phyloP scores from a whole-genome alignment of 2,797 vertebrate species.

The Coregonus ussuriensis region DNA sequence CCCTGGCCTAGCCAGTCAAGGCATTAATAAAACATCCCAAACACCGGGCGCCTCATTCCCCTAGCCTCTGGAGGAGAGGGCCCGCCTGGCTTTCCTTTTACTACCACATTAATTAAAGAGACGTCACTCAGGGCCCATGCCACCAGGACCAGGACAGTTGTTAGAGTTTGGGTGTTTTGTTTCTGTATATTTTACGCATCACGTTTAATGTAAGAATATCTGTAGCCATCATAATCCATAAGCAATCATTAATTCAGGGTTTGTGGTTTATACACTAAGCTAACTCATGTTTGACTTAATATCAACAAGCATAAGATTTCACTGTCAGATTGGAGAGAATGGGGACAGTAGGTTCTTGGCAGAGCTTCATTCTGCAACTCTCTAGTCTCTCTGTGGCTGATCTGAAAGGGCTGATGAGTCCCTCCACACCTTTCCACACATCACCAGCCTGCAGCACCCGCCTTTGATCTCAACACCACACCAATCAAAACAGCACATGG shows the following conservation, averaged over 20 bases:
- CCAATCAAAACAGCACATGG: conserved; percentile 56
- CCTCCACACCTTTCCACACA: conserved; percentile 33
- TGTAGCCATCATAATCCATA: neutral
- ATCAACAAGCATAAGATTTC: neutral
- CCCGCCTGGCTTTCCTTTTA: conserved; percentile 71
- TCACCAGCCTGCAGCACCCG: conserved; percentile 42
- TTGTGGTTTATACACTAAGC: neutral
- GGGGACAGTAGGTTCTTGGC: conserved; percentile 1
- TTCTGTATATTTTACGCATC: neutral
- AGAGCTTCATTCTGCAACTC: conserved; percentile 15
- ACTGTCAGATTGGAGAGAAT: conserved; percentile 3
- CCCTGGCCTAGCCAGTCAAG: conserved; percentile 75
- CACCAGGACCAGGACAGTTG: conserved; percentile 23
- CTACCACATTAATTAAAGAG: conserved; percentile 75
- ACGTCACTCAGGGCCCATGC: conserved; percentile 71
- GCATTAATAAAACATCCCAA: conserved; percentile 81
- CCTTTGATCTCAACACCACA: conserved; percentile 62
- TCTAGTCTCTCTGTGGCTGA: conserved; percentile 7
- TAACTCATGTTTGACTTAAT: neutral
- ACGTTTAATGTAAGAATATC: neutral
- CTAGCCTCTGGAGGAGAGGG: conserved; percentile 55
- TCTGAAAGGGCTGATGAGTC: conserved; percentile 26
- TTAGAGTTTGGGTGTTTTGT: neutral
- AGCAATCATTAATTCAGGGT: neutral
- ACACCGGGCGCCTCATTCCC: conserved; percentile 70